Base-by-base conservation (phyloP, 2,797 vertebrate genomes). In the Eidolon dupreanum region DNA sequence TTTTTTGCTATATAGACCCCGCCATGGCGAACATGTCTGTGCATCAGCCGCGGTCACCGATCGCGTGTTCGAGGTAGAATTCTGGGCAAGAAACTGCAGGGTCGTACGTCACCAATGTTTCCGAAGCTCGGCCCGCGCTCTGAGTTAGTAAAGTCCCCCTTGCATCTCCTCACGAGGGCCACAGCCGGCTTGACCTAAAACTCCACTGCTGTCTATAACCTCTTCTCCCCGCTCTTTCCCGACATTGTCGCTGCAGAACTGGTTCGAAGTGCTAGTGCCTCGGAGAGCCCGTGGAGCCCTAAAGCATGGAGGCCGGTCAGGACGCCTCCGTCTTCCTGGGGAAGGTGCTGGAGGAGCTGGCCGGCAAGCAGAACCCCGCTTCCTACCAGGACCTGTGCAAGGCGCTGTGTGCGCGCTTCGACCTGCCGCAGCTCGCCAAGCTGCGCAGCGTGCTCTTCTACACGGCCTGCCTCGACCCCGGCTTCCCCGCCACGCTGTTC, bases 371-470 rank as follows among this genome's bases (percentile, higher is more conserved):
- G 92, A 99, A 98, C 63, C 99, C 98, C 0, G 99, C 99, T 93
- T 99, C 99, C 65, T 99, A 99, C 96, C 99, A 99, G 98, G 99
- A 99, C 88, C 99, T 99, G 85, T 99, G 99, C 95, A 99, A 99
- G 88, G 99, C 99, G 1, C 98, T 99, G 75, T 99, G 99, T 19
- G 98, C 99, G 0, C 99, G 99, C 89, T 99, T 99, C 79, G 99
- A 99, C 97, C 98, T 99, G 97, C 98, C 99, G 17, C 99, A 99
- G 98, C 97, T 99, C 78, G 99, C 99, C 95, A 99, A 99, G 95
- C 98, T 99, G 86, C 98, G 99, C 87, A 99, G 99, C 0, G 98
- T 99, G 93, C 99, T 99, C 31, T 99, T 99, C 98, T 99, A 99
- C 98, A 99, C 99, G 0, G 99, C 99, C 61, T 99, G 99, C 94